Conservation (phyloP, 2,113 vertebrate species). For the Pygoscelis adeliae region DNA sequence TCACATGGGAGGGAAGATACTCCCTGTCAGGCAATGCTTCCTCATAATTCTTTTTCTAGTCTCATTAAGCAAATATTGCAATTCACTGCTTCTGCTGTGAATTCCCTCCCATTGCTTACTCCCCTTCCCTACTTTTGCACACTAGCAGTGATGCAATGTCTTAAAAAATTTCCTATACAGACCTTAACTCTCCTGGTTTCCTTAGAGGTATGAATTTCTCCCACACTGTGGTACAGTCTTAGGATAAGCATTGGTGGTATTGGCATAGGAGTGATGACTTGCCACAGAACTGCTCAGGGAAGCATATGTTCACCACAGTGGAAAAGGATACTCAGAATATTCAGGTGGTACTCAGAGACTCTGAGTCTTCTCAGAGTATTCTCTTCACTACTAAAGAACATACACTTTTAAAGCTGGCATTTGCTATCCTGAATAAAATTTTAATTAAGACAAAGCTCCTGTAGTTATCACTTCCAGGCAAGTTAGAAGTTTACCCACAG, state of each 20-base stretch:
- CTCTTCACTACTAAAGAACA: background rate
- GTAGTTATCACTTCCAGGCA: background rate
- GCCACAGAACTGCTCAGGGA: background rate
- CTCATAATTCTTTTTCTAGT: background rate
- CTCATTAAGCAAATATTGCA: background rate
- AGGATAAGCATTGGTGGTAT: background rate
- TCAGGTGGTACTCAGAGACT: background rate
- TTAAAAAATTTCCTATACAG: background rate
- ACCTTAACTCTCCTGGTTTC: background rate
- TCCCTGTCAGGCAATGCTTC: background rate
- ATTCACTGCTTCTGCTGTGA: background rate
- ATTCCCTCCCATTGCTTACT: background rate
- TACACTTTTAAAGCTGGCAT: background rate
- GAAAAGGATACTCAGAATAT: background rate
- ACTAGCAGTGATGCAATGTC: background rate
- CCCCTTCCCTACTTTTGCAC: background rate
- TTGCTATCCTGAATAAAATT: background rate
- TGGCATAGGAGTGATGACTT: background rate
- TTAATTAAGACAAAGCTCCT: background rate
- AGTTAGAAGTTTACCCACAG: background rate
- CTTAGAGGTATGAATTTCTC: background rate
- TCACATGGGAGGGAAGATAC: background rate
- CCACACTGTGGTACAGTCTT: accelerated
- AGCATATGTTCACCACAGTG: background rate
- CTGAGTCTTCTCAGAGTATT: background rate